Conservation (phyloP, 2,888 invertebrate genomes). For the Euplexia lucipara region DNA sequence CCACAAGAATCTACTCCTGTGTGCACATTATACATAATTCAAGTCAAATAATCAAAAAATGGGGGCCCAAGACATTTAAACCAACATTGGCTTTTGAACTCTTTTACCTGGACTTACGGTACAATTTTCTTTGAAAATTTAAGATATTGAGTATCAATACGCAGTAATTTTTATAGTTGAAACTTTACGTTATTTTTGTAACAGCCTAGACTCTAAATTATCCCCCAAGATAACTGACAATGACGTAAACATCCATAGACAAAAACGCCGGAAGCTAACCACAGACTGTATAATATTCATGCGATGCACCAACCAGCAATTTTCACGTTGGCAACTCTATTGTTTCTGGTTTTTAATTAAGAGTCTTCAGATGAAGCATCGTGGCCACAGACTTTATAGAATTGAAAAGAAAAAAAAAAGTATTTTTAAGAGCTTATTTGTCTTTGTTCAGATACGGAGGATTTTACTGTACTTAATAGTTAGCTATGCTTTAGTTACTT, state of each 20-base stretch:
- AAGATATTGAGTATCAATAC: no score
- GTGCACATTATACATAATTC: no score
- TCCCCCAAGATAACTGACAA: conserved; percentile 8
- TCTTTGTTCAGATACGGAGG: conserved; percentile 53
- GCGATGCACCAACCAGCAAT: conserved; percentile 66
- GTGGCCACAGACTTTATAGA: conserved; percentile 67
- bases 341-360: conserved; percentile 79
- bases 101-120: no score
- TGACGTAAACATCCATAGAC: conserved; percentile 27
- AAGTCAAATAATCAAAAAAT: no score
- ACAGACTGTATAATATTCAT: conserved; percentile 62
- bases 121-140: no score
- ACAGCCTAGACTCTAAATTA: no score
- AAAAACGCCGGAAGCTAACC: conserved; percentile 40
- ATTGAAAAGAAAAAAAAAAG: conserved; percentile 61
- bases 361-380: conserved; percentile 76
- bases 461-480: conserved; percentile 50
- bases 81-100: conserved; percentile 21
- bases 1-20: no score
- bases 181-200: no score
- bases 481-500: conserved; percentile 27
- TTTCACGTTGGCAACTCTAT: conserved; percentile 72
- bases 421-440: conserved; percentile 64
- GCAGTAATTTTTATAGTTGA: conserved; percentile 32
- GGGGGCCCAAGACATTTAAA: conserved; percentile 12